Conservation (phyloP, 2,797 vertebrate species). For the Astyanax mexicanus region DNA sequence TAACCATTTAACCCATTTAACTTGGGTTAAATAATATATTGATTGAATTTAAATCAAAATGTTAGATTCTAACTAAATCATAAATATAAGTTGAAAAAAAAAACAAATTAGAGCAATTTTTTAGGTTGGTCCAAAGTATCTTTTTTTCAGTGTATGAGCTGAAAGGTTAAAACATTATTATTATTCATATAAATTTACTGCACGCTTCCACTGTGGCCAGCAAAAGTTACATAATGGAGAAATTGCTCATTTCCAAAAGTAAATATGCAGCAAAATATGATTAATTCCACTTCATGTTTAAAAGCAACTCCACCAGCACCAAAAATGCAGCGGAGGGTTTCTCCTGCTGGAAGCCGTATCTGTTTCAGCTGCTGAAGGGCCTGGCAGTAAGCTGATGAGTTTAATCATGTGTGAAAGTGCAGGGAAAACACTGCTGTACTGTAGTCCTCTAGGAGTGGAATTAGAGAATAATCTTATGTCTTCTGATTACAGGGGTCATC, state of each 20-base stretch:
- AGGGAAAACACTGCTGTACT: not conserved
- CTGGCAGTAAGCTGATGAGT: constrained; percentile 1
- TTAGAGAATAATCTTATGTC: not conserved
- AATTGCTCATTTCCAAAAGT: no score
- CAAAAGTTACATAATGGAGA: no score
- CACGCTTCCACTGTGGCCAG: not conserved
- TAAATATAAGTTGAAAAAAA: no score
- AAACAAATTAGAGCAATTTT: no score
- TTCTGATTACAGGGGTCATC: constrained; percentile 4
- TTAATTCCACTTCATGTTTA: not conserved
- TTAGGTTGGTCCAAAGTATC: no score
- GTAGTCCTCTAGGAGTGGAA: not conserved
- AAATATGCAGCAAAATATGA: not conserved
- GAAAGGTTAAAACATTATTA: no score
- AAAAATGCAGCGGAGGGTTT: not conserved
- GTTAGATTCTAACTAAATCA: no score
- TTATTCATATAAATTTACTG: no score
- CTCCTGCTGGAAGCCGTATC: not conserved
- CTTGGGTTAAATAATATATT: no score
- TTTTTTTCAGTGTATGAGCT: no score
- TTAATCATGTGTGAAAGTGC: constrained; percentile 12
- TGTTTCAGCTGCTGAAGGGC: not conserved
- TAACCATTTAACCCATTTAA: no score
- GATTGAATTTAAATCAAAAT: no score
- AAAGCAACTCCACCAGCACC: not conserved